Evolutionary conservation across 1,140 invertebrate species (phyloP), one percentile per base, ranked within the genome.

Genomic region (Habropoda laboriosa): DNA sequence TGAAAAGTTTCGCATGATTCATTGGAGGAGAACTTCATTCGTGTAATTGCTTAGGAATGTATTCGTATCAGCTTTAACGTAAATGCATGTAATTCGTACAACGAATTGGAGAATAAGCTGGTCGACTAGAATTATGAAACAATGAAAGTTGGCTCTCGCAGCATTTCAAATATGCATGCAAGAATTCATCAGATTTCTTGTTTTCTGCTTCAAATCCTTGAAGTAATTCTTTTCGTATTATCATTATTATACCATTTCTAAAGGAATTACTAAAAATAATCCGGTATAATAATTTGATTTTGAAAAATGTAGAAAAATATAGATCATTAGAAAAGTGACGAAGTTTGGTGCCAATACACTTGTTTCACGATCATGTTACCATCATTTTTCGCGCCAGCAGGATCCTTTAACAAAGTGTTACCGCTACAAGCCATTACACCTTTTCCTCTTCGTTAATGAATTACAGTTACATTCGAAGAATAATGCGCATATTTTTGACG

Each of bases 1-100:
- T n/a, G 32, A 47, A 30, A 49, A 47, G 13, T 55, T 57, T 63
- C 47, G 40, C n/a, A n/a, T 38, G 32, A 45, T 71, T 61, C 38
- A 47, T 61, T 35, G 40, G 8, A 32, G 30, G 66, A 57, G 47
- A 38, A 63, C 35, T 47, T 45, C 42, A 27, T 40, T 57, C n/a
- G 79, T 60, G 47, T 38, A 64, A 61, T 79, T 76, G 27, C 58
- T 40, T 40, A 16, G 32, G 47, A 38, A 68, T 53, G 38, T 24
- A 7, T 7, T 68, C n/a, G 32, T 18, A n/a, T 32, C 27, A 47
- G 4, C 24, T 67, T 4, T 51, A 67, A 2, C 32, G 49, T 53
- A 53, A 24, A 68, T 60, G n/a, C 32, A 35, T 60, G 18, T 60
- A 35, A 60, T 60, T 60, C 21, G 5, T 12, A 60, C 27, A 60